Base-by-base conservation (phyloP, 2,113 vertebrate genomes). In the Holacanthus passer region DNA sequence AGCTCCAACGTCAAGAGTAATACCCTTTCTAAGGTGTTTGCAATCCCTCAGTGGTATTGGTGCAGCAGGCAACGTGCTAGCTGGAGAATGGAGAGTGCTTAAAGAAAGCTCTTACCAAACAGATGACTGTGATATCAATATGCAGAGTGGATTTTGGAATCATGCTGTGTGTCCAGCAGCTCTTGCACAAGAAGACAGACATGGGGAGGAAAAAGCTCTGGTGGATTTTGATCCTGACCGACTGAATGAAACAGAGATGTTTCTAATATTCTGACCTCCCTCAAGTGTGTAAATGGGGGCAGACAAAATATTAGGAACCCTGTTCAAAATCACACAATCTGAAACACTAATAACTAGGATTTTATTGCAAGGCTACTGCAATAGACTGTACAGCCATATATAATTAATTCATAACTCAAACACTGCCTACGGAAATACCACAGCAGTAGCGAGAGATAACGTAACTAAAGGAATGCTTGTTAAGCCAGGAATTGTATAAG, bases 1-100 rank as follows among this genome's bases (percentile, higher is more conserved):
- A 75, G 31, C 79, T 45, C 48, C 65, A 64, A 75, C 24, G 19
- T 79, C 47, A 77, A 81, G 56, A 88, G 76, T 83, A 85, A 84
- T 53, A 73, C 58, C 39, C 53, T 79, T 72, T 19, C 65, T 74
- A 66, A 82, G 67, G 70, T 81, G 69, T 79, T 74, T 82, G 58
- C 45, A 64, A 63, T 77, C 78, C 76, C 76, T 83, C 5, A 5
- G 58, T 41, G 69, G 48, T 76, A 60, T 68, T 5, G 1, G 60
- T 56, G 19, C 66, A 80, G 50, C 48, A 24, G 59, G 78, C 50
- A 70, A 50, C 74, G 75, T 14, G 64, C 55, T 68, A 77, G 62
- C 48, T 53, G 56, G 10, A 59, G 64, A 79, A 56, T 31, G 35
- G 11, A 27, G 52, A 31, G 79, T 0, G 48, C 53, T 69, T 48